These are phyloP conservation scores for Choloepus didactylus DNA, from an alignment of 2,797 vertebrate genomes.

Conservation along the genomic window DNA sequence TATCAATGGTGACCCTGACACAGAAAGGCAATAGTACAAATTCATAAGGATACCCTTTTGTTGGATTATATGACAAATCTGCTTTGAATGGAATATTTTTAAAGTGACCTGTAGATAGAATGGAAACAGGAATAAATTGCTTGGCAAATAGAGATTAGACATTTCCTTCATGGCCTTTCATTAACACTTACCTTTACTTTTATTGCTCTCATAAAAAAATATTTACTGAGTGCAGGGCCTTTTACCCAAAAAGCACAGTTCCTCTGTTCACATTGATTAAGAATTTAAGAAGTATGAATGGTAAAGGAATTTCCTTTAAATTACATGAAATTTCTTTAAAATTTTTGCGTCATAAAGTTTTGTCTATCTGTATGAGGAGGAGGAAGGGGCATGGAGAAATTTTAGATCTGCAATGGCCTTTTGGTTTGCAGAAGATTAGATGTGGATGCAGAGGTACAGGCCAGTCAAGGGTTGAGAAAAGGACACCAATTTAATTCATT, in stretches of 20 bases:
- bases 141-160: not conserved
- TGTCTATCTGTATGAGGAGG: not conserved
- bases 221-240: slow-evolving; percentile 16
- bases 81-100: slow-evolving; percentile 22
- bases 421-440: not conserved
- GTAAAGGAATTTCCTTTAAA: not conserved
- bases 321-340: not conserved
- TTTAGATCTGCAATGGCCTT: not conserved
- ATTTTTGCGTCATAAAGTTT: slow-evolving; percentile 25
- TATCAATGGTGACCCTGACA: not conserved
- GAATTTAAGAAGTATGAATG: slow-evolving; percentile 6
- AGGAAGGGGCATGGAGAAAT: not conserved
- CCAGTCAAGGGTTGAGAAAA: not conserved
- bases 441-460: not conserved
- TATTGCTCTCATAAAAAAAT: slow-evolving; percentile 47
- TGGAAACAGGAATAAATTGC: slow-evolving; percentile 3
- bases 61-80: not conserved
- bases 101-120: slow-evolving; percentile 43
- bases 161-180: not conserved
- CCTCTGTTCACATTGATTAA: slow-evolving; percentile 1
- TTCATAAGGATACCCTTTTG: not conserved
- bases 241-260: slow-evolving; percentile 5
- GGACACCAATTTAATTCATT: not conserved
- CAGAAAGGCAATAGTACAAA: not conserved
- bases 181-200: slow-evolving; percentile 39